Evolutionary conservation across 2,888 invertebrate species (phyloP).

Genomic region (Diadegma fenestrale): DNA sequence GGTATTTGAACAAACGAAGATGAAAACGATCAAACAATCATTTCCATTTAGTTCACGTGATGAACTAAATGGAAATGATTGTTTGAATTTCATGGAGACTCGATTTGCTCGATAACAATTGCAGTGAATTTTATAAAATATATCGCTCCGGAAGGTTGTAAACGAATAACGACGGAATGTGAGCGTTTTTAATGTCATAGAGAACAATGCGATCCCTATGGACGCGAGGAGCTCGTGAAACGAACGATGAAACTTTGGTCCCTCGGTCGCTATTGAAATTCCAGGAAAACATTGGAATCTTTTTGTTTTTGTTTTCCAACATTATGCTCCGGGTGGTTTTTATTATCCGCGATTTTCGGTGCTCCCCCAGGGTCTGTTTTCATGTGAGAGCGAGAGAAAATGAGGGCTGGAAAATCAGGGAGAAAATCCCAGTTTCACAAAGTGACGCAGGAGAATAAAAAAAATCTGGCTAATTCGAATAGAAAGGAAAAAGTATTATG

Average conservation of each 20-base stretch:
- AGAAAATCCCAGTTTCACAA: conserved; percentile 39
- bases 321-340: conserved; percentile 8
- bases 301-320: conserved; percentile 11
- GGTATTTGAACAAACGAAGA: not conserved
- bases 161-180: not conserved
- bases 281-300: not conserved
- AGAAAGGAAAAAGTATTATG: conserved; percentile 43
- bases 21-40: not conserved
- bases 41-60: no score
- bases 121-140: not conserved
- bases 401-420: not conserved
- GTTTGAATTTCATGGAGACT: not conserved
- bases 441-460: conserved; percentile 19
- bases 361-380: not conserved
- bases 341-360: conserved; percentile 17
- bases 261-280: conserved; percentile 8
- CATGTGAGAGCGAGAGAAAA: not conserved
- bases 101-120: not conserved
- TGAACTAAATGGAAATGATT: not conserved
- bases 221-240: not conserved
- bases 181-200: not conserved
- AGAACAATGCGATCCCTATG: not conserved
- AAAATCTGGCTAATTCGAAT: conserved; percentile 41
- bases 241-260: not conserved
- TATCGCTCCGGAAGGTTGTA: not conserved